Conservation (phyloP, 2,797 vertebrate species). For the Sebastes cheni region DNA sequence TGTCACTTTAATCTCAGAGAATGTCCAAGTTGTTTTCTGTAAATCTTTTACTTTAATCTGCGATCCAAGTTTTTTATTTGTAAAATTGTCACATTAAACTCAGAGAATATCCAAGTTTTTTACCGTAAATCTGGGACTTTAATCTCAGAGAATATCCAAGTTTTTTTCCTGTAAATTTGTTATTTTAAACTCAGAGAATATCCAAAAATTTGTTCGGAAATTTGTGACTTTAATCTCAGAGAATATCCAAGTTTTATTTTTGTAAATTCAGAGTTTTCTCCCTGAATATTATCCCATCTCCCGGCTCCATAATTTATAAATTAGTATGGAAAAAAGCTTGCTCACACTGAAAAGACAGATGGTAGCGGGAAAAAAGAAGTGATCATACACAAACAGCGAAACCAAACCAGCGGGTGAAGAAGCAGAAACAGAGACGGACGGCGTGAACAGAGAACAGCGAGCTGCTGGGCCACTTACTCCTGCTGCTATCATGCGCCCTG, state of each 20-base stretch:
- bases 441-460: neutral
- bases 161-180: too few species aligned
- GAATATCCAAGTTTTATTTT: too few species aligned
- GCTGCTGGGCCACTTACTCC: constrained; percentile 83
- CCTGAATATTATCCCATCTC: neutral
- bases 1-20: neutral
- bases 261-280: neutral
- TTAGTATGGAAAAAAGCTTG: neutral
- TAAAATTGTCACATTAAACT: neutral
- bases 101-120: neutral
- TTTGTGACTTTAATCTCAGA: neutral
- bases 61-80: neutral
- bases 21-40: neutral
- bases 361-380: neutral
- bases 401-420: neutral
- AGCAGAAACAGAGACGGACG: constrained; percentile 8
- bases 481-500: constrained; percentile 83
- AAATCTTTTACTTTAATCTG: neutral
- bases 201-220: neutral
- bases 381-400: constrained; percentile 23
- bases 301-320: neutral
- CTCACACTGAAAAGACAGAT: neutral
- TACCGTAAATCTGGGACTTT: too few species aligned
- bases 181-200: neutral
- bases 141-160: too few species aligned